Evolutionary conservation across 2,888 invertebrate species (phyloP).

Genomic region (Drosophila paranaensis): DNA sequence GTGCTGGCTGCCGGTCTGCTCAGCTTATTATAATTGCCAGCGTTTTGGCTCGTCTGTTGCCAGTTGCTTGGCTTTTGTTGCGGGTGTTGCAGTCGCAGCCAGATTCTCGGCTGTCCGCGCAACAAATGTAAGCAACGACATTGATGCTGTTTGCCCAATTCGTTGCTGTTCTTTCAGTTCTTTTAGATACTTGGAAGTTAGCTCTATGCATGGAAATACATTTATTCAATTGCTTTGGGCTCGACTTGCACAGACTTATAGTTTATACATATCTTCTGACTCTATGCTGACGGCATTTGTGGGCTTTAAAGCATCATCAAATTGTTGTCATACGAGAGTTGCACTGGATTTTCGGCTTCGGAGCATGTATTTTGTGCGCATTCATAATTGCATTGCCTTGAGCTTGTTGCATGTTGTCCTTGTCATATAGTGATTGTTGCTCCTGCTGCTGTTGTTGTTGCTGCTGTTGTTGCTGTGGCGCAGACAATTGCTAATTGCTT

Average conservation of each 20-base stretch:
- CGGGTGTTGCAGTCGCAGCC: conserved; percentile 41
- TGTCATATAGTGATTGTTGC: conserved; percentile 23
- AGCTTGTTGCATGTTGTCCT: conserved; percentile 29
- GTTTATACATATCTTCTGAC: not conserved
- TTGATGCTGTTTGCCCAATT: conserved; percentile 54
- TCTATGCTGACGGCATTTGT: not conserved
- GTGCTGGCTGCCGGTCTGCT: conserved; percentile 49
- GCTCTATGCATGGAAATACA: not conserved
- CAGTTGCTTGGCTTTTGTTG: conserved; percentile 51
- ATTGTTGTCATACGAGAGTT: not conserved
- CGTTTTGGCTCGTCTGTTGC: conserved; percentile 53
- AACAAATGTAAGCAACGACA: conserved; percentile 68
- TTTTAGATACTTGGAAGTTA: conserved; percentile 5
- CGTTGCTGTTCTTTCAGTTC: not conserved
- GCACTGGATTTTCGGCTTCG: not conserved
- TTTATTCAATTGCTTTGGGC: conserved; percentile 14
- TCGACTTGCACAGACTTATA: not conserved
- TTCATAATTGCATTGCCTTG: conserved; percentile 15
- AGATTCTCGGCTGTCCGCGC: conserved; percentile 51
- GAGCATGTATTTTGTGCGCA: not conserved
- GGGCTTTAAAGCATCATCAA: not conserved
- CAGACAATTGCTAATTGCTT: conserved; percentile 71
- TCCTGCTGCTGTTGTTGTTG: conserved; percentile 30
- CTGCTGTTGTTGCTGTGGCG: conserved; percentile 40
- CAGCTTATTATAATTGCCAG: conserved; percentile 76